Conservation (phyloP, 2,113 vertebrate species). For the Nesogale talazaci region DNA sequence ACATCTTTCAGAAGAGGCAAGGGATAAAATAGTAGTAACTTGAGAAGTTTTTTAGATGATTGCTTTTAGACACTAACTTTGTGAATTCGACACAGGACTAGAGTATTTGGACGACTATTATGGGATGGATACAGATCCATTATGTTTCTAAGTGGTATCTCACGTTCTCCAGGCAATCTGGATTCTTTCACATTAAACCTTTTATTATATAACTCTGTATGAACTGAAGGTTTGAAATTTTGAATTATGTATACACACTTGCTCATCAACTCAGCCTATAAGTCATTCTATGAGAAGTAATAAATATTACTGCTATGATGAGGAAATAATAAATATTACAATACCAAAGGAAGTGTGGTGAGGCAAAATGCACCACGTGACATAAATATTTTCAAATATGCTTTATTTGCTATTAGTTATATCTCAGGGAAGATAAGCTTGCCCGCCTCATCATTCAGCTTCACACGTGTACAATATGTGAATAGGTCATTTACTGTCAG, state of each 20-base stretch:
- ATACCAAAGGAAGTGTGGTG: slow-evolving; percentile 61
- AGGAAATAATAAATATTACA: slow-evolving; percentile 73
- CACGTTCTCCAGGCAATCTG: slow-evolving; percentile 19
- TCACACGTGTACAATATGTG: background rate
- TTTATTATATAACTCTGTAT: slow-evolving; percentile 69
- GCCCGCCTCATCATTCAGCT: slow-evolving; percentile 51
- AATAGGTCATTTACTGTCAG: slow-evolving; percentile 23
- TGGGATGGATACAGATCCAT: background rate
- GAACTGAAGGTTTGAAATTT: slow-evolving; percentile 55
- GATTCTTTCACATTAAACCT: slow-evolving; percentile 54
- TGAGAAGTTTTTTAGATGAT: background rate
- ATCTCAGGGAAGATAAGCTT: slow-evolving; percentile 62
- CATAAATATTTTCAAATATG: slow-evolving; percentile 68
- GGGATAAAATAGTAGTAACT: background rate
- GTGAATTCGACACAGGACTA: slow-evolving; percentile 51
- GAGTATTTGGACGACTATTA: background rate
- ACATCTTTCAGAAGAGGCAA: background rate
- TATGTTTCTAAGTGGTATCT: slow-evolving; percentile 25
- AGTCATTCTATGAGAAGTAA: slow-evolving; percentile 70
- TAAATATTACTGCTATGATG: slow-evolving; percentile 69
- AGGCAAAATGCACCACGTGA: slow-evolving; percentile 52
- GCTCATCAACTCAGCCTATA: slow-evolving; percentile 64
- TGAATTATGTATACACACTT: slow-evolving; percentile 43
- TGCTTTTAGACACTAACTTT: slow-evolving; percentile 11
- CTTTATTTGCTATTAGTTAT: slow-evolving; percentile 73